phyloP scores from a whole-genome alignment of 1,140 invertebrate genomes.

The Artemia franciscana region DNA sequence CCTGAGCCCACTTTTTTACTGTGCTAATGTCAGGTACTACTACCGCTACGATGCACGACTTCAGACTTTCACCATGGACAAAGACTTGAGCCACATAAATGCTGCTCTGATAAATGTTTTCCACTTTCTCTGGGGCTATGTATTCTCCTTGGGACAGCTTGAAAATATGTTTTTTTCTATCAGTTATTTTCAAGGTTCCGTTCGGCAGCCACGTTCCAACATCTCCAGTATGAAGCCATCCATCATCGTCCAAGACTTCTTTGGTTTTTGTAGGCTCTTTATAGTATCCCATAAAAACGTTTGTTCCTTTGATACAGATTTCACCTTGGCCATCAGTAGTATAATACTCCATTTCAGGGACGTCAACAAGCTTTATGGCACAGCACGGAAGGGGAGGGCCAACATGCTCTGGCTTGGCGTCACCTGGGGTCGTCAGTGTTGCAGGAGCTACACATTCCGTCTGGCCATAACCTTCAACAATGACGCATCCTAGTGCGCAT shows the following conservation, averaged over 20 bases:
- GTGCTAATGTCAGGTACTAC: constrained; percentile 85
- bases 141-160: constrained; percentile 95
- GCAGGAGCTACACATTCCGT: constrained; percentile 89
- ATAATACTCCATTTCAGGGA: constrained; percentile 94
- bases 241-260: constrained; percentile 58
- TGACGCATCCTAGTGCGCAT: constrained; percentile 74
- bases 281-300: constrained; percentile 71
- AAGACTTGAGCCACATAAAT: constrained; percentile 86
- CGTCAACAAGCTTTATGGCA: constrained; percentile 78
- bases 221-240: constrained; percentile 82
- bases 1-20: constrained; percentile 63
- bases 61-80: constrained; percentile 87
- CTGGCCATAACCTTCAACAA: constrained; percentile 89
- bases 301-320: constrained; percentile 77
- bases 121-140: constrained; percentile 96
- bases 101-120: constrained; percentile 82
- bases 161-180: constrained; percentile 90
- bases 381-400: constrained; percentile 80
- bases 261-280: constrained; percentile 72
- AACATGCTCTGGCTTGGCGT: constrained; percentile 36
- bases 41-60: constrained; percentile 82
- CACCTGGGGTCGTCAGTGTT: constrained; percentile 48
- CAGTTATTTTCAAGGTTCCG: constrained; percentile 81
- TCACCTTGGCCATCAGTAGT: constrained; percentile 63
- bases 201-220: constrained; percentile 75